Evolutionary conservation across 2,113 vertebrate genomes (phyloP).

Genomic region (Dromiciops gliroides): DNA sequence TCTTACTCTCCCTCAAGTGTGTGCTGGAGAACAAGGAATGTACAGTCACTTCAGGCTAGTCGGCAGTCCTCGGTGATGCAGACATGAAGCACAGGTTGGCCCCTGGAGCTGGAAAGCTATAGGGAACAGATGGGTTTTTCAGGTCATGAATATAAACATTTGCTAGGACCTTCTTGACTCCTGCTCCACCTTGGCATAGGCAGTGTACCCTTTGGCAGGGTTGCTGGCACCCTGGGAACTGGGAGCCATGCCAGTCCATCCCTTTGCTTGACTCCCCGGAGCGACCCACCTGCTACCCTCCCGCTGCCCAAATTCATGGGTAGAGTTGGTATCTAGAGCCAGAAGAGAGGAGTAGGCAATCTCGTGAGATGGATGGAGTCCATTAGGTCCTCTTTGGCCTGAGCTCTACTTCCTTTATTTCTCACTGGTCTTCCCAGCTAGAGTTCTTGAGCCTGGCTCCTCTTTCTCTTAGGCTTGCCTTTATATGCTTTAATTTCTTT

Average conservation of each 20-base stretch:
- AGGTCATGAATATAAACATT: background rate
- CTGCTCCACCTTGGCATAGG: background rate
- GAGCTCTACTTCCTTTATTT: background rate
- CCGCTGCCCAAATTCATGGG: slow-evolving; percentile 7
- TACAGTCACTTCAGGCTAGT: background rate
- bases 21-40: background rate
- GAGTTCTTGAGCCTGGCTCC: background rate
- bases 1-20: background rate
- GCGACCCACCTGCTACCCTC: slow-evolving; percentile 30
- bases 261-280: background rate
- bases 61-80: background rate
- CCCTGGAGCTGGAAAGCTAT: background rate
- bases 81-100: background rate
- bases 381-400: background rate
- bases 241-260: background rate
- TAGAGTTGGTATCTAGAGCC: slow-evolving; percentile 18
- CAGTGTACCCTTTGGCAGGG: background rate
- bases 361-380: slow-evolving; percentile 17
- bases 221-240: background rate
- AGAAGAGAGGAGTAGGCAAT: background rate
- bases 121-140: slow-evolving; percentile 11
- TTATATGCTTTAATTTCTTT: slow-evolving; percentile 11
- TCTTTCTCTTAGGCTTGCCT: slow-evolving; percentile 14
- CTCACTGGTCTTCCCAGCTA: background rate
- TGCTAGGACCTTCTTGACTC: slow-evolving; percentile 1